phyloP scores from a whole-genome alignment of 2,113 vertebrate species.

The Myotis davidii region DNA sequence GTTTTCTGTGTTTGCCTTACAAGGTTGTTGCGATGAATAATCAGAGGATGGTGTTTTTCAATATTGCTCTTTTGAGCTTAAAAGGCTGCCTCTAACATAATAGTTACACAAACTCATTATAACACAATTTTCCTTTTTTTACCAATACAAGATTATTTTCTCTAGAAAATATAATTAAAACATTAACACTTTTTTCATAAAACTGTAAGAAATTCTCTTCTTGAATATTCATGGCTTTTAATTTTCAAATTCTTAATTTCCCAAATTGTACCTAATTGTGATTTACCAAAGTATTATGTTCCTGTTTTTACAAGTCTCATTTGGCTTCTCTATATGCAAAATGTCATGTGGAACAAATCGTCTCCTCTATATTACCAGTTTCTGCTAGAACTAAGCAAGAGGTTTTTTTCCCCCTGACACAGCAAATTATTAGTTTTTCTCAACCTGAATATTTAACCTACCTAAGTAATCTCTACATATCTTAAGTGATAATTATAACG shows the following conservation, averaged over 20 bases:
- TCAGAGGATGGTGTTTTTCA: not conserved
- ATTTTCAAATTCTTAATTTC: conserved; percentile 77
- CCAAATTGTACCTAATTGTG: conserved; percentile 72
- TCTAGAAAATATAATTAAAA: conserved; percentile 45
- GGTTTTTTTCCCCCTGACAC: conserved; percentile 34
- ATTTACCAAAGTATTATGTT: conserved; percentile 73
- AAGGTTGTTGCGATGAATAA: not conserved
- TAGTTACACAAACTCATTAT: not conserved
- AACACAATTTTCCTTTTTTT: conserved; percentile 48
- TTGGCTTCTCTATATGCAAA: conserved; percentile 79
- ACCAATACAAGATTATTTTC: conserved; percentile 42
- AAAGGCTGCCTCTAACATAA: not conserved
- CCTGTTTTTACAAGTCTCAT: conserved; percentile 71
- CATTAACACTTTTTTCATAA: conserved; percentile 35
- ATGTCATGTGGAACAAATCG: conserved; percentile 77
- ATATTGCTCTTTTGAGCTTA: not conserved
- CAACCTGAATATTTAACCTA: conserved; percentile 76
- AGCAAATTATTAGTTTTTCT: conserved; percentile 71
- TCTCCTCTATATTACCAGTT: conserved; percentile 73
- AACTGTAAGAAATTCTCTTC: conserved; percentile 60
- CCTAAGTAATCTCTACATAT: conserved; percentile 64
- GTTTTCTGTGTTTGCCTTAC: not conserved
- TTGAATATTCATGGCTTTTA: conserved; percentile 73
- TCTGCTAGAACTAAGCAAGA: conserved; percentile 74
- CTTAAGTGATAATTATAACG: conserved; percentile 75